Evolutionary conservation across 2,888 invertebrate genomes (phyloP), one percentile per base, ranked within the genome.

Genomic region (Drosophila affinis): DNA sequence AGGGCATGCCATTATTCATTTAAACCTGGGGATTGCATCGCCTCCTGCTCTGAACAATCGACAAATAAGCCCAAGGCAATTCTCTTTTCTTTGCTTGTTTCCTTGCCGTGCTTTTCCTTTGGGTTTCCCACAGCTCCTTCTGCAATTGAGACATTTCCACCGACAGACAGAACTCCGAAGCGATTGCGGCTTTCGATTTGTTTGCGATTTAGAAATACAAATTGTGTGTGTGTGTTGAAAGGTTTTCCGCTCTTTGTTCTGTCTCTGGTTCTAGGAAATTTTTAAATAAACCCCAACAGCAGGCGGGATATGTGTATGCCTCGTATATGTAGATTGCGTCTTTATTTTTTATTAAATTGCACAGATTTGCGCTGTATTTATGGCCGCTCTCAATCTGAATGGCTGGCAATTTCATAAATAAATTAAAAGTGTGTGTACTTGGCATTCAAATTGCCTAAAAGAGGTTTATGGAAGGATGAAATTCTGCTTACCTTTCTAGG

Each of bases 181-280:
- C 21, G 48, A 34, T 76, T 78, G 72, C 61, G 73, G 68, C 68
- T 74, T 72, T 78, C 70, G 68, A 88, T 81, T 83, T 87, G 88
- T 81, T 85, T 88, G 76, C 78, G 67, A 81, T 86, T 86, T 83
- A 62, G 74, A 59, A 58, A 74, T 48, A 75, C 86, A 82, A 85
- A 73, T 82, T 71, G 65, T 62, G 64, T 71, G 65, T 62, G 64
- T 62, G 54, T 53, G 57, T 21, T 60, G n/a, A 55, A 56, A 56
- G 63, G 71, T 73, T 34, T 39, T 65, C 39, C 39, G 39, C 39
- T n/a, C 39, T 81, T 64, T 69, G 65, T 57, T 56, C 21, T 56
- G 56, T 32, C 34, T 29, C 17, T 32, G 6, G 58, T 3, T 34
- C 52, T 62, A 9, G 39, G 44, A 70, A 72, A 76, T 68, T 73